A percentile compares a stretch with the other conserved stretches of the same genome.
phyloP scores from a whole-genome alignment of 1,140 invertebrate species.

The Harpegnathos saltator region DNA sequence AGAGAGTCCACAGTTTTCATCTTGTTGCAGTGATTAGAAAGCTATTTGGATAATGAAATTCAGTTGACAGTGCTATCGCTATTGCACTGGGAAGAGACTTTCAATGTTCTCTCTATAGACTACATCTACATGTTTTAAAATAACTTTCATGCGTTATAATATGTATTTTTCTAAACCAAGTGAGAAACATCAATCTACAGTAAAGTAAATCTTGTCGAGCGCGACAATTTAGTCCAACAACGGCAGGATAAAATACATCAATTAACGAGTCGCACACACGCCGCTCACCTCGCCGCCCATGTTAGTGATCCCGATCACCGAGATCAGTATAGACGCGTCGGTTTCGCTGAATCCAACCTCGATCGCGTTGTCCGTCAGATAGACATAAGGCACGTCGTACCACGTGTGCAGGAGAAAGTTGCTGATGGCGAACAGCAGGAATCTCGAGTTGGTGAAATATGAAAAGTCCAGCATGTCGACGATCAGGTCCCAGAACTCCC shows the following conservation, averaged over 20 bases:
- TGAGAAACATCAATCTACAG: no score
- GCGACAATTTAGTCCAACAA: no score
- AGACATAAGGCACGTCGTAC: conserved; percentile 96
- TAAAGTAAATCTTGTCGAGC: no score
- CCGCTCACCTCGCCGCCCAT: conserved; percentile 93
- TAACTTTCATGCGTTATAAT: no score
- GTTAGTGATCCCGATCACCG: conserved; percentile 94
- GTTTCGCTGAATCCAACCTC: conserved; percentile 91
- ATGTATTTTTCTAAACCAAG: no score
- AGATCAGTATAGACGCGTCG: conserved; percentile 92
- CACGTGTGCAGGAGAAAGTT: conserved; percentile 95
- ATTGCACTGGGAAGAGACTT: no score
- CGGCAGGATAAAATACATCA: no score
- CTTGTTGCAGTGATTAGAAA: neutral
- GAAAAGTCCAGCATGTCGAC: conserved; percentile 93
- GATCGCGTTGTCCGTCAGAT: conserved; percentile 92
- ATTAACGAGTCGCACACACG: no score
- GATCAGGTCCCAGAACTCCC: conserved; percentile 92
- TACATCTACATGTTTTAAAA: no score
- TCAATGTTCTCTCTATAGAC: no score
- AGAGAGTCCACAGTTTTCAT: conserved; percentile 3
- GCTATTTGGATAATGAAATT: neutral
- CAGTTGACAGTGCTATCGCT: neutral
- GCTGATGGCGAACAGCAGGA: conserved; percentile 93
- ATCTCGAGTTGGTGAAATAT: conserved; percentile 91